A percentile compares a stretch with the other conserved stretches of the same genome.
These are phyloP conservation scores for Automeris io DNA, from an alignment of 2,888 invertebrate genomes.

Conservation along the genomic window DNA sequence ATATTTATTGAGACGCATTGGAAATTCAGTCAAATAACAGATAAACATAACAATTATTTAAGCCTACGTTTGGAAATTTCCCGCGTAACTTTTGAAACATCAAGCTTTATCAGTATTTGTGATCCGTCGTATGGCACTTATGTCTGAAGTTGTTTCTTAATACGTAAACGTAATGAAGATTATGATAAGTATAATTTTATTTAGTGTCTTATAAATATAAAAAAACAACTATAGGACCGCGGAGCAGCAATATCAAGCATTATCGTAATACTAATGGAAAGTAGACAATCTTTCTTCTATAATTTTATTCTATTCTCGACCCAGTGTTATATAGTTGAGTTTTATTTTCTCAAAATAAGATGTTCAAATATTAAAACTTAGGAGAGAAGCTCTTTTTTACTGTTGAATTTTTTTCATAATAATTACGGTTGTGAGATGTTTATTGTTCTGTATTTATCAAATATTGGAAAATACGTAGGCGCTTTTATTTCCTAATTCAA, in stretches of 20 bases:
- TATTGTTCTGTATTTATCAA: too few relatives aligned
- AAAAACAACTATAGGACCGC: conserved; percentile 38
- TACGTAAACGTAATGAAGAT: conserved; percentile 10
- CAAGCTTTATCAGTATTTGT: conserved; percentile 13
- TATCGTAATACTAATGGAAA: conserved; percentile 56
- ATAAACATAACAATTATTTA: not conserved
- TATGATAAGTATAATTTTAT: conserved; percentile 15
- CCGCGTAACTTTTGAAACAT: conserved; percentile 14
- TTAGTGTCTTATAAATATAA: conserved; percentile 25
- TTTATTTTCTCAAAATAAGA: conserved; percentile 3
- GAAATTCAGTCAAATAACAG: not conserved
- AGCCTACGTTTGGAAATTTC: conserved; percentile 15
- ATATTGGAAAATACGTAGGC: too few relatives aligned
- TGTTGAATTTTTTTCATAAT: too few relatives aligned
- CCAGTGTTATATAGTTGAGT: conserved; percentile 20
- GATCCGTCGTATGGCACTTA: conserved; percentile 11
- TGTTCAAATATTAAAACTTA: not conserved
- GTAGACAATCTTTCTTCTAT: conserved; percentile 49
- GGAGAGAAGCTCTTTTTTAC: not conserved
- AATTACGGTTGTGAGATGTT: too few relatives aligned
- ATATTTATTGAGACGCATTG: not conserved
- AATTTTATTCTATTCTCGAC: conserved; percentile 24
- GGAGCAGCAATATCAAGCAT: conserved; percentile 27
- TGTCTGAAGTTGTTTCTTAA: conserved; percentile 13
- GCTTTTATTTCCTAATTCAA: too few relatives aligned